These are phyloP conservation scores for Calameuta pallipes DNA, from an alignment of 2,888 invertebrate species.

Conservation along the genomic window DNA sequence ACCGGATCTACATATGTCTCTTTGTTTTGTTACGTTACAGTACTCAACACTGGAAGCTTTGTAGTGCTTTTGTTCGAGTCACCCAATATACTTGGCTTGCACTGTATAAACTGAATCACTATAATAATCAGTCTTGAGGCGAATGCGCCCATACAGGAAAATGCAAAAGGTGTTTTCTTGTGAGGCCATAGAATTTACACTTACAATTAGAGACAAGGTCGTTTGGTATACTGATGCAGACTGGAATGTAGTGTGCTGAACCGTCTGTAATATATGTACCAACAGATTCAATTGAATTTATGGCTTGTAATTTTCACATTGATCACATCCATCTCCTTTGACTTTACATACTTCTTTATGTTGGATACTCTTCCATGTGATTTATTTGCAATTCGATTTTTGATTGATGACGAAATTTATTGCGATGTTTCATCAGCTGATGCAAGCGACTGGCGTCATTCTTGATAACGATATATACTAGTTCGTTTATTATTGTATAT, in stretches of 20 bases:
- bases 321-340: not conserved
- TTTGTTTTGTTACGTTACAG: not conserved
- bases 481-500: not conserved
- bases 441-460: slow-evolving; percentile 29
- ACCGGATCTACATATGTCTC: not conserved
- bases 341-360: not conserved
- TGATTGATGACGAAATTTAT: slow-evolving; percentile 28
- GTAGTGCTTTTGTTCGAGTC: not conserved
- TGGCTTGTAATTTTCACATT: not conserved
- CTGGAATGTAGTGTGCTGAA: not conserved
- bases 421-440: slow-evolving; percentile 34
- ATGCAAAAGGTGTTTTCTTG: not conserved
- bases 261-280: not conserved
- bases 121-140: not conserved
- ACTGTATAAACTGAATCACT: not conserved
- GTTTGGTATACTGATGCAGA: not conserved
- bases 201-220: not conserved
- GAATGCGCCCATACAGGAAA: not conserved
- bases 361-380: not conserved
- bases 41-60: not conserved
- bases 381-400: not conserved
- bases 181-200: not conserved
- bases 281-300: not conserved
- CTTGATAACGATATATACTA: not conserved
- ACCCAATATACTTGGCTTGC: not conserved